phyloP scores from a whole-genome alignment of 2,888 invertebrate species.

The Abscondita cerata region DNA sequence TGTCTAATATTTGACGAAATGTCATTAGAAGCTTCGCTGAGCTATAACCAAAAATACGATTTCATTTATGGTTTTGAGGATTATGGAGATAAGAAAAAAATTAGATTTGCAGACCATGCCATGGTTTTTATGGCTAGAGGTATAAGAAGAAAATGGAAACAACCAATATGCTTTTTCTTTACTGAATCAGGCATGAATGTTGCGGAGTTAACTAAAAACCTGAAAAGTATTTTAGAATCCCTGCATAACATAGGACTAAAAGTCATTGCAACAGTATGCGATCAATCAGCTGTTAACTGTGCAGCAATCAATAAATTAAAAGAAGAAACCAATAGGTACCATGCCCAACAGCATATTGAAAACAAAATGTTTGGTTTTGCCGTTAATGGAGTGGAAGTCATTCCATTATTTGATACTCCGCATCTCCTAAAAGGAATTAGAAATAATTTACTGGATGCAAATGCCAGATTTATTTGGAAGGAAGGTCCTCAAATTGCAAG shows the following conservation, averaged over 20 bases:
- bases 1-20: constrained; percentile 9
- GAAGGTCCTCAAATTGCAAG: constrained; percentile 7
- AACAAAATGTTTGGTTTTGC: constrained; percentile 2
- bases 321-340: background rate
- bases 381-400: constrained; percentile 7
- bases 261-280: background rate
- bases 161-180: constrained; percentile 25
- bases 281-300: background rate
- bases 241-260: background rate
- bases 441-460: constrained; percentile 18
- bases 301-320: constrained; percentile 1
- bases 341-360: background rate
- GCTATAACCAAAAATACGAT: background rate
- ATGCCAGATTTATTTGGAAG: background rate
- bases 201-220: background rate
- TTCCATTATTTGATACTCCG: constrained; percentile 28
- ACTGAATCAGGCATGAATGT: constrained; percentile 14
- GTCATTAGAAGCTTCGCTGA: background rate
- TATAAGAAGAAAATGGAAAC: constrained; percentile 26
- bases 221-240: background rate
- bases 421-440: constrained; percentile 28
- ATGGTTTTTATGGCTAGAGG: constrained; percentile 27
- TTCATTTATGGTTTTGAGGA: constrained; percentile 17
- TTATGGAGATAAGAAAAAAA: constrained; percentile 24
- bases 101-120: constrained; percentile 7